A percentile compares a stretch with the other conserved stretches of the same genome.
Conservation (phyloP, 2,888 invertebrate genomes). For the Zaprionus bogoriensis region DNA sequence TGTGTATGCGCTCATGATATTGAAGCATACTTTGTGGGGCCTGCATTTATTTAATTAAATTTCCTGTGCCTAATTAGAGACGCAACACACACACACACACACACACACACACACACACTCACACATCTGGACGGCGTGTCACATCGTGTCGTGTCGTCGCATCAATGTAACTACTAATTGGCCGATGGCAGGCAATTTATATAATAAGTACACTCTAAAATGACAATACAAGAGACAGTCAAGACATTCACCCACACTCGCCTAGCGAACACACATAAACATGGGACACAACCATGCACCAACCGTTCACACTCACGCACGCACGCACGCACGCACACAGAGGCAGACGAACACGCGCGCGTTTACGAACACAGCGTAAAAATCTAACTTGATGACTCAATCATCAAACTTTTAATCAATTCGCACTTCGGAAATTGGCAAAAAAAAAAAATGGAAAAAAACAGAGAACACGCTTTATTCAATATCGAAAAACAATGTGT, state of each 20-base stretch:
- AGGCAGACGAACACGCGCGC: slow-evolving; percentile 40
- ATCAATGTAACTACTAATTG: slow-evolving; percentile 39
- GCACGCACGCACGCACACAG: slow-evolving; percentile 3
- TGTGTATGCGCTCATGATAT: slow-evolving; percentile 32
- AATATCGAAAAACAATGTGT: slow-evolving; percentile 1
- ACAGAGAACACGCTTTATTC: slow-evolving; percentile 12
- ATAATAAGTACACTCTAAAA: slow-evolving; percentile 58
- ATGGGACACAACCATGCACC: slow-evolving; percentile 5
- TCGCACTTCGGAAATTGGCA: background rate
- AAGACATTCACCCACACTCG: slow-evolving; percentile 23
- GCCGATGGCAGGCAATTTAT: slow-evolving; percentile 55
- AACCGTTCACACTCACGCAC: slow-evolving; percentile 12
- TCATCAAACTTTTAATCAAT: slow-evolving; percentile 24
- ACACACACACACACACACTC: no score
- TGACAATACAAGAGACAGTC: slow-evolving; percentile 32
- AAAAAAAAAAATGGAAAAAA: slow-evolving; percentile 17
- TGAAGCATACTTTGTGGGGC: slow-evolving; percentile 63
- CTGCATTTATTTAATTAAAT: slow-evolving; percentile 59
- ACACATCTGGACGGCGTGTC: no score
- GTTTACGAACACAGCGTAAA: slow-evolving; percentile 33
- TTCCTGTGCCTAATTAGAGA: slow-evolving; percentile 26
- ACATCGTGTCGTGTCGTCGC: no score
- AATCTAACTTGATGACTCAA: slow-evolving; percentile 36
- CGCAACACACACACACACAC: background rate
- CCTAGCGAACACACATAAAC: slow-evolving; percentile 16